A percentile compares a stretch with the other conserved stretches of the same genome.
These are phyloP conservation scores for Myotis findleyi DNA, from an alignment of 2,797 vertebrate genomes.

Conservation along the genomic window DNA sequence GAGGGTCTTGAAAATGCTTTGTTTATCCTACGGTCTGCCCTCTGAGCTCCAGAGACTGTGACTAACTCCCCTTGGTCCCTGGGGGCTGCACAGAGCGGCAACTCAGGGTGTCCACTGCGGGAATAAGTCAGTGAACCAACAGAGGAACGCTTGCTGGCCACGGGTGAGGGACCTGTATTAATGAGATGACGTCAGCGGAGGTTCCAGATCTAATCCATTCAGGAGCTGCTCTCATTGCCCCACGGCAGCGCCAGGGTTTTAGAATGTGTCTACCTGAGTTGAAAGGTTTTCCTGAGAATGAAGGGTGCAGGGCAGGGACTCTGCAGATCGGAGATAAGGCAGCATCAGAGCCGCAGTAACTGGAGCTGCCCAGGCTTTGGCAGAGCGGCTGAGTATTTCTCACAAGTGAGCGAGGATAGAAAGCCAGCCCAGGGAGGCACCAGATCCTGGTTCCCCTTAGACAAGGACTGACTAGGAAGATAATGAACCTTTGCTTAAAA, in stretches of 20 bases:
- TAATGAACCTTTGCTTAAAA: neutral
- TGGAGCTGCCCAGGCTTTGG: slow-evolving; percentile 34
- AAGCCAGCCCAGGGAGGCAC: slow-evolving; percentile 4
- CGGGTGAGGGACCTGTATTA: neutral
- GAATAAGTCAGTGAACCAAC: neutral
- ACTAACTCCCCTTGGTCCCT: neutral
- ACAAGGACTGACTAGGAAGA: neutral
- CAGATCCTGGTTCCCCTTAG: neutral
- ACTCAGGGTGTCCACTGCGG: neutral
- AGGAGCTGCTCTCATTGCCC: neutral
- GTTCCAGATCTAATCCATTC: too few species aligned
- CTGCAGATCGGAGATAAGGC: slow-evolving; percentile 72
- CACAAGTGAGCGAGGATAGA: neutral
- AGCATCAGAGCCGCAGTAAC: slow-evolving; percentile 39
- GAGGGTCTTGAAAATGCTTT: neutral
- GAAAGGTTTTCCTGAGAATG: slow-evolving; percentile 55
- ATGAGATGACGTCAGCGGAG: neutral
- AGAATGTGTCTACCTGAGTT: neutral
- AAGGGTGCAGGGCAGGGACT: neutral
- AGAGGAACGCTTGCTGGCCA: neutral
- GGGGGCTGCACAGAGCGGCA: neutral
- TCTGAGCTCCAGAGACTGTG: neutral
- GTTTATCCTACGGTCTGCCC: neutral
- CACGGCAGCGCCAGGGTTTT: neutral
- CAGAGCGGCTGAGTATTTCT: neutral